Evolutionary conservation across 2,888 invertebrate species (phyloP).

Genomic region (Euspilapteryx auroguttella): DNA sequence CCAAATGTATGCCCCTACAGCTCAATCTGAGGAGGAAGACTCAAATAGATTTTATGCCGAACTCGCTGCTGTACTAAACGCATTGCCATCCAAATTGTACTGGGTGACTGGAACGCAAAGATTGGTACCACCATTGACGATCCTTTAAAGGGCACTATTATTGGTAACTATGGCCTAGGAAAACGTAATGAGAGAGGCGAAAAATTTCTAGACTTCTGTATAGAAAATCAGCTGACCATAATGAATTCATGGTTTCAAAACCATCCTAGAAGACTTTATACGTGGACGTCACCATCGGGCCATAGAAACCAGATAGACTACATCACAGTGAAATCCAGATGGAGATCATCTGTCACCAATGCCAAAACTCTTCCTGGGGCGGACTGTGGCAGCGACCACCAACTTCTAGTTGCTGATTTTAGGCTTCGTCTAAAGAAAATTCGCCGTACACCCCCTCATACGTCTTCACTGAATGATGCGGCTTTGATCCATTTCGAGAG

Average conservation of each 20-base stretch:
- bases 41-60: background rate
- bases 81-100: background rate
- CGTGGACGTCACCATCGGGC: constrained; percentile 4
- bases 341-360: background rate
- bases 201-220: constrained; percentile 1
- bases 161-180: background rate
- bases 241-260: constrained; percentile 5
- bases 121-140: background rate
- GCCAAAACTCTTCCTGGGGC: background rate
- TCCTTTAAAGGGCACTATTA: background rate
- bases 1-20: constrained; percentile 1
- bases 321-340: background rate
- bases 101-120: constrained; percentile 1
- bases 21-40: background rate
- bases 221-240: constrained; percentile 2
- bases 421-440: background rate
- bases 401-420: background rate
- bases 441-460: no score
- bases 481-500: no score
- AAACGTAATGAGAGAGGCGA: background rate
- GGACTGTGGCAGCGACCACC: background rate
- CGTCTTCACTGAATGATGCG: no score
- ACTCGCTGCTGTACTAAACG: background rate
- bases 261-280: constrained; percentile 5
- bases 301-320: constrained; percentile 1